Base-by-base conservation (phyloP, 2,797 vertebrate genomes). In the Passerculus sandwichensis region DNA sequence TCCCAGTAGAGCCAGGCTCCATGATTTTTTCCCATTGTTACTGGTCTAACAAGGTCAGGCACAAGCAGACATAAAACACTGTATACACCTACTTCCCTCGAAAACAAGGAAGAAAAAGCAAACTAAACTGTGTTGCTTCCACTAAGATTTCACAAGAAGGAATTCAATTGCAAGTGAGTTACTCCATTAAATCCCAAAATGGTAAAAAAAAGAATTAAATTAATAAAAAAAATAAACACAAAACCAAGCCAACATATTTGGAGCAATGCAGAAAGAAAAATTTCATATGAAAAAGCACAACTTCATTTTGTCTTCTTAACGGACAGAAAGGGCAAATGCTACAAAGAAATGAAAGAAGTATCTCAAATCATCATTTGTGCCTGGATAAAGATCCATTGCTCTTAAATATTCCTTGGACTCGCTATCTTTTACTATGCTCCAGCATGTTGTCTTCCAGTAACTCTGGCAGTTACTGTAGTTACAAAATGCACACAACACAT, bases 191-290 rank as follows among this genome's bases (percentile, higher is more conserved):
- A 72, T 50, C 12, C 1, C 3, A 57, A 75, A 57, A 34, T 7
- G 1, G 8, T 27, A 20, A 70, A 45, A 75, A 32, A 6, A 36
- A 32, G 56, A 8, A 60, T 8, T 27, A 16, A 19, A 30, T 20
- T 22, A 18, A 53, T 5, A 14, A 9, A 9, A 11, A 9, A 32
- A 2, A 3, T 4, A 27, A 47, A 2, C 1, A 10, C 11, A 30
- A 56, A 42, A 5, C 8, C 3, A 45, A 44, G 15, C 8, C 9
- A n/a, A 22, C 1, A 6, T 42, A 22, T 56, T 50, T 61, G 22
- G 9, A 20, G 9, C 14, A 67, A 62, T 13, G 6, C 45, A 84
- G 34, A 70, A 74, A 73, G 11, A 64, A 17, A 84, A 87, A 19
- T 17, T 23, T 44, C 29, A 40, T 6, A 50, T 9, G 4, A 44